Evolutionary conservation across 1,140 invertebrate genomes (phyloP).

Genomic region (Orius laevigatus): DNA sequence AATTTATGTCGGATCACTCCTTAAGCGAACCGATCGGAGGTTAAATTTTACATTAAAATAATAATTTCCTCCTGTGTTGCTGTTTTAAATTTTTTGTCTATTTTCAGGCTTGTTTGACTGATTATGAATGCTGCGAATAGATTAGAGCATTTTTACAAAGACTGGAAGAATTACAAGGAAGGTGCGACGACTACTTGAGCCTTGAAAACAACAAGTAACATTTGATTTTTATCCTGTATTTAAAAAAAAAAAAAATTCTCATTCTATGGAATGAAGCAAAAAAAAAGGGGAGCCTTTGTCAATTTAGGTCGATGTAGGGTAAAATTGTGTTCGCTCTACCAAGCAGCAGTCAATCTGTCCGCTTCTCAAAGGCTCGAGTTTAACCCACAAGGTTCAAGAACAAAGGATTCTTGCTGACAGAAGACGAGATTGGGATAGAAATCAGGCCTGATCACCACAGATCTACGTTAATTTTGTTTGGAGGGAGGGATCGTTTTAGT

Average conservation of each 20-base stretch:
- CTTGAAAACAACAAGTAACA: slow-evolving; percentile 59
- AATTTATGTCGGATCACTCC: too few species aligned
- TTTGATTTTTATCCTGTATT: slow-evolving; percentile 1
- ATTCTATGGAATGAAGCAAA: too few species aligned
- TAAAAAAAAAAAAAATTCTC: slow-evolving; percentile 19
- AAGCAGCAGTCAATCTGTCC: slow-evolving; percentile 25
- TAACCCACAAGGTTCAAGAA: slow-evolving; percentile 68
- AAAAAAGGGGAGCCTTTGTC: slow-evolving; percentile 82
- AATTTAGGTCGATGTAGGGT: slow-evolving; percentile 90
- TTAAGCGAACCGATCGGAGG: too few species aligned
- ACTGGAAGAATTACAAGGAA: slow-evolving; percentile 60
- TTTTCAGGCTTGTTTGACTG: slow-evolving; percentile 43
- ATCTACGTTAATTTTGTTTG: slow-evolving; percentile 39
- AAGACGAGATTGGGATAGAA: slow-evolving; percentile 50
- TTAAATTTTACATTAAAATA: too few species aligned
- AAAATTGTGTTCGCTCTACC: slow-evolving; percentile 74
- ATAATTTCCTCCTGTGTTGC: too few species aligned
- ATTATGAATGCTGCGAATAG: slow-evolving; percentile 47
- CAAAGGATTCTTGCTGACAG: slow-evolving; percentile 53
- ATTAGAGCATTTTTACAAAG: slow-evolving; percentile 60
- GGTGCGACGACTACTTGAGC: slow-evolving; percentile 59
- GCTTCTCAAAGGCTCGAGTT: slow-evolving; percentile 61
- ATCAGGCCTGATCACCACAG: slow-evolving; percentile 49
- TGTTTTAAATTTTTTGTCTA: slow-evolving; percentile 3
- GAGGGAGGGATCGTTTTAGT: too few species aligned